Evolutionary conservation across 2,888 invertebrate genomes (phyloP), one percentile per base, ranked within the genome.

Genomic region (Lasioglossum figueresi): DNA sequence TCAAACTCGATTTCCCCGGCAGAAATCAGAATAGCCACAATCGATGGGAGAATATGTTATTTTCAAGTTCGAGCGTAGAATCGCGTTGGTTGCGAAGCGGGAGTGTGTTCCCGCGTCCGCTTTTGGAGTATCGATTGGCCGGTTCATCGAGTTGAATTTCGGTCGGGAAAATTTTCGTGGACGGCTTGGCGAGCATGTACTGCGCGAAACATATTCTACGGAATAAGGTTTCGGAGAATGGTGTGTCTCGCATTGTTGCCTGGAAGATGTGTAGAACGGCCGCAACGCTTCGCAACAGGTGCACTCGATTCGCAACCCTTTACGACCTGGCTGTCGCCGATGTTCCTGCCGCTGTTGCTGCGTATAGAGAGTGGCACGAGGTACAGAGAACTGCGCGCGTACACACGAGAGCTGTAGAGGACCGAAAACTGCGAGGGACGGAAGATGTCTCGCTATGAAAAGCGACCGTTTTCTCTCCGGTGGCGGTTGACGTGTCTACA

Each of bases 251-350:
- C 4, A 59, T 59, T 59, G 59, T 59, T 59, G 59, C 2, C 71
- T 23, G 23, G 56, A 37, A n/a, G 40, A 56, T 48, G 76, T 48
- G 79, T 84, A 85, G 75, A 80, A 74, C 77, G n/a, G 76, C 70
- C 75, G 68, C 40, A 70, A 45, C 76, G 63, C 75, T 82, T 90
- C 78, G 90, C 90, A 90, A 90, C 90, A 90, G 90, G 90, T 90
- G 90, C 80, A 90, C 88, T 87, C 87, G 79, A 91, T 91, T 91
- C 87, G 90, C 83, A 82, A 84, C 80, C 88, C 87, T 91, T 88
- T 85, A 87, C 91, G 88, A 88, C 76, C 88, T 85, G 88, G 72
- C 87, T 31, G 63, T 63, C 31, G 31, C 63, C 63, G 31, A 31
- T 31, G 63, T 27, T 31, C 31, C 27, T 86, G 68, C 71, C 43